Evolutionary conservation across 1,140 invertebrate genomes (phyloP), one percentile per base, ranked within the genome.

Genomic region (Anastrepha obliqua): DNA sequence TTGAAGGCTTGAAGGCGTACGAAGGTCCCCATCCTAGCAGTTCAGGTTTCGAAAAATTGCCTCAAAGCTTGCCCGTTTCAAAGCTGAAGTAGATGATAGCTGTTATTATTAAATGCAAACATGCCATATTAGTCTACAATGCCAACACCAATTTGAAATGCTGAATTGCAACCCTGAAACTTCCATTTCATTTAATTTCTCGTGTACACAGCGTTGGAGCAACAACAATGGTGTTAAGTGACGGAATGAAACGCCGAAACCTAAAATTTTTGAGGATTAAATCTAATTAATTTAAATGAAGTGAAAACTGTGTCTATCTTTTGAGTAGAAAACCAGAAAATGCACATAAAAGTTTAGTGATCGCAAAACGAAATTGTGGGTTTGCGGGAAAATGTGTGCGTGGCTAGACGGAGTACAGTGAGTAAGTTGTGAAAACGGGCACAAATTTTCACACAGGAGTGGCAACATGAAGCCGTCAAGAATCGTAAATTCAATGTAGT

Each of bases 211-310:
- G 17, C 44, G 47, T 6, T 17, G 47, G 15, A 58, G 74, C 74
- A 55, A 81, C 47, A 55, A 81, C 47, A 81, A 81, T n/a, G n/a
- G 20, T 4, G 29, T 47, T 47, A 42, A 74, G 39, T 74, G 67
- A 74, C 42, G 67, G 42, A 11, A 44, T 11, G 42, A 13, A 47
- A 74, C 39, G 17, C 39, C 5, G 51, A 74, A 44, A 29, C 44
- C 17, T 55, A 81, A 81, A 81, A 81, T 55, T 17, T 81, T 8
- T 17, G 39, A 17, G 74, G 17, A 55, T 20, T 58, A 55, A 55
- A 58, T 55, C 55, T 17, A 81, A 81, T 81, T 81, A 81, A 81
- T 81, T 81, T 81, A 55, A 81, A 81, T 81, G 44, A 55, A 81
- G 74, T 81, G 74, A 55, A 51, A 81, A 81, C 20, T 55, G 47